Evolutionary conservation across 2,888 invertebrate genomes (phyloP).

Genomic region (Scaptomyza tumidula): DNA sequence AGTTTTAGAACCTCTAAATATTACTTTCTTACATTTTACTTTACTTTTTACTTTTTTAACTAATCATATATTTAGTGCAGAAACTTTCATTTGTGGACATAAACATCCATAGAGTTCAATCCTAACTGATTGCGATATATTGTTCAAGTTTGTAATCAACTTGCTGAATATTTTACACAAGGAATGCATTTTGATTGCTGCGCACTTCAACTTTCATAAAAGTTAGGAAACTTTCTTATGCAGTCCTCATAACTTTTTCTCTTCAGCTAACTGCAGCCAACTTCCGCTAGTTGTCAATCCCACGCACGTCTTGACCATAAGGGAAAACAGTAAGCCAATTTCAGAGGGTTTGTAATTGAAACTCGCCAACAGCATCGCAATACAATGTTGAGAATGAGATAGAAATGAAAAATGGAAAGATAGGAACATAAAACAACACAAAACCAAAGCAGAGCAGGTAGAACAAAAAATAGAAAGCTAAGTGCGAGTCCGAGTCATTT

Average conservation of each 20-base stretch:
- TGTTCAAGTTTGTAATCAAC: background rate
- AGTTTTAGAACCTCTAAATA: background rate
- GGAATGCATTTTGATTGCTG: conserved; percentile 18
- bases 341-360: conserved; percentile 67
- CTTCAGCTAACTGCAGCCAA: conserved; percentile 31
- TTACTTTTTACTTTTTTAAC: background rate
- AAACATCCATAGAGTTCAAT: background rate
- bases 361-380: conserved; percentile 25
- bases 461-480: conserved; percentile 27
- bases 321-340: conserved; percentile 63
- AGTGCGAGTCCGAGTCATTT: conserved; percentile 43
- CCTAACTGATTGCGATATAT: background rate
- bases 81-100: background rate
- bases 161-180: conserved; percentile 1
- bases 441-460: conserved; percentile 19
- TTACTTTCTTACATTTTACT: background rate
- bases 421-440: conserved; percentile 14
- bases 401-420: background rate
- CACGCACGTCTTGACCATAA: conserved; percentile 58
- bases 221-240: background rate
- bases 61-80: background rate
- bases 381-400: conserved; percentile 8
- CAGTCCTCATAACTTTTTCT: background rate
- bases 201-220: background rate
- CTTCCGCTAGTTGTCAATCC: conserved; percentile 50